Base-by-base conservation (phyloP, 2,888 invertebrate genomes). In the Cryptosula pallasiana region DNA sequence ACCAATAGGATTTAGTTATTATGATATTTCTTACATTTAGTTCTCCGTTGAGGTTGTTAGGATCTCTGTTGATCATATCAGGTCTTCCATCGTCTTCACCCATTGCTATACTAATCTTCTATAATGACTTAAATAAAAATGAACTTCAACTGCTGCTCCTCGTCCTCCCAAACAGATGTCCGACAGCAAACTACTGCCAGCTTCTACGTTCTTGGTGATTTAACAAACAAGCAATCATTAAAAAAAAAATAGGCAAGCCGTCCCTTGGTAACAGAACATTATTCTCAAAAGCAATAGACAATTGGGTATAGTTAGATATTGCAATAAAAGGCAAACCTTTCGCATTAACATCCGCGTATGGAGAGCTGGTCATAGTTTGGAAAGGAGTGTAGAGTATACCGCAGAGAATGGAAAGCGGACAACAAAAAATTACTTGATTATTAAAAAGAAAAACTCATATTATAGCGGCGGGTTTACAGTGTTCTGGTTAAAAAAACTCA, bases 11-110 rank as follows among this genome's bases (percentile, higher is more conserved):
- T n/a, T n/a, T n/a, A n/a, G n/a, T n/a, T n/a, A n/a, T n/a, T n/a
- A n/a, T n/a, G n/a, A n/a, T n/a, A n/a, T n/a, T n/a, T 20, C 74
- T 79, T 82, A 90, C 91, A 88, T 90, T 90, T 69, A 91, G 86
- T 81, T 91, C 90, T 74, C 88, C 88, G 79, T 91, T 91, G 75
- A 91, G 82, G 74, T 86, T 87, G 76, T 90, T 89, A 0, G 91
- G 91, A 79, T 91, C 91, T 74, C 91, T 83, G 77, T 90, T 90
- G 78, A 90, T 90, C 73, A 90, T 83, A 71, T 89, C 87, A 29
- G 72, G 71, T 36, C 32, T 9, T 3, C 32, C 63, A 32, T 63
- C 63, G 2, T 63, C 63, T n/a, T 45, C 45, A 45, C 45, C 45
- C 45, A 45, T 45, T 5, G 9, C 20, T 45, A 20, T 20, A 45